Percentiles rank a stretch among this genome's conserved stretches.
Conservation (phyloP, 2,113 vertebrate genomes). For the Tachycineta bicolor region DNA sequence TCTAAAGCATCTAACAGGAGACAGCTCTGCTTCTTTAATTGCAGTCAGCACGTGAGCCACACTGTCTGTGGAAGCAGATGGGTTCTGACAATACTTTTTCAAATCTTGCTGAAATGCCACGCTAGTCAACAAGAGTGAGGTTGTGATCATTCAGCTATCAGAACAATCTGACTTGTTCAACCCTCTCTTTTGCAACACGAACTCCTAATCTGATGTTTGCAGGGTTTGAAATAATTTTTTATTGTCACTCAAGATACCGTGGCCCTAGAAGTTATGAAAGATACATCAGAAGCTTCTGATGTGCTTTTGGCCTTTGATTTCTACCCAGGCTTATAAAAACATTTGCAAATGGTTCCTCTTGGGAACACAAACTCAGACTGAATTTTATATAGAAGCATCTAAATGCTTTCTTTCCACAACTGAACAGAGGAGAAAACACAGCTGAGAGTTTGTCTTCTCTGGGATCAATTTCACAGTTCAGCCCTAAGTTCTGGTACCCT, state of each 20-base stretch:
- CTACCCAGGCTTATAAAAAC: neutral
- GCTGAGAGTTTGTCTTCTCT: neutral
- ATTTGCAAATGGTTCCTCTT: neutral
- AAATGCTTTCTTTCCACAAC: neutral
- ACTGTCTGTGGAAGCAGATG: neutral
- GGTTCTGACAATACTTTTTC: slow-evolving; percentile 12
- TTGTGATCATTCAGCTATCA: slow-evolving; percentile 9
- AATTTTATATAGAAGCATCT: neutral
- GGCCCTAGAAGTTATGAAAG: neutral
- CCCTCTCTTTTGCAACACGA: neutral
- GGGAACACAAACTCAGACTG: neutral
- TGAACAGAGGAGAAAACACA: neutral
- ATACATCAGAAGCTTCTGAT: neutral
- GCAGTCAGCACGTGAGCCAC: neutral
- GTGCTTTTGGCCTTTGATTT: slow-evolving; percentile 11
- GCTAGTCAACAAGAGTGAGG: neutral
- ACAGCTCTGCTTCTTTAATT: slow-evolving; percentile 17
- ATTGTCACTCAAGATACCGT: neutral
- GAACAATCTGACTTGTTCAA: neutral
- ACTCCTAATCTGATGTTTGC: neutral
- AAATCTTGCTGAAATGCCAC: neutral
- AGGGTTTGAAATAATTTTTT: neutral
- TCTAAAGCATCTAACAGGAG: neutral
- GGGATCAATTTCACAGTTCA: neutral
- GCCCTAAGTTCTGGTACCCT: neutral